A percentile compares a stretch with the other conserved stretches of the same genome.
phyloP scores from a whole-genome alignment of 1,140 invertebrate genomes.

The Dendrolimus kikuchii region DNA sequence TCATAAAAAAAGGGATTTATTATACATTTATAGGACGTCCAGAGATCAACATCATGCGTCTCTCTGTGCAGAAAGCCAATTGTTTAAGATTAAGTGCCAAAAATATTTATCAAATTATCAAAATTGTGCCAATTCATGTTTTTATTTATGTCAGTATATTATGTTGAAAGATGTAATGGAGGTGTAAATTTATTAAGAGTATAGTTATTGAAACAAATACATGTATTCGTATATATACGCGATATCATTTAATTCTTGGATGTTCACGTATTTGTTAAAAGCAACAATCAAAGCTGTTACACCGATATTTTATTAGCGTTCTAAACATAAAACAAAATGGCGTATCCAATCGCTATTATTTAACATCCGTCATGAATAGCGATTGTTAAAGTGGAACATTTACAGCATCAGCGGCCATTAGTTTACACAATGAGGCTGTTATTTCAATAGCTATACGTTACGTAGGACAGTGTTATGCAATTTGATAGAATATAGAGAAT shows the following conservation, averaged over 20 bases:
- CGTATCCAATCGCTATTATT: too few relatives aligned
- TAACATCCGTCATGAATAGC: too few relatives aligned
- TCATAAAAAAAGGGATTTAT: constrained; percentile 21
- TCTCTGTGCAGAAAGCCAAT: constrained; percentile 58
- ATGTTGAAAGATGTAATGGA: constrained; percentile 13
- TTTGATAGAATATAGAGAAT: not conserved
- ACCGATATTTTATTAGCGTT: too few relatives aligned
- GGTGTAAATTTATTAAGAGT: constrained; percentile 25
- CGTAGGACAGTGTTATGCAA: constrained; percentile 4
- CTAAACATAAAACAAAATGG: too few relatives aligned
- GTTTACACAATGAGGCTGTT: not conserved
- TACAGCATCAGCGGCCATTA: too few relatives aligned
- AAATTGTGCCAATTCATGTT: constrained; percentile 30
- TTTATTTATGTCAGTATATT: constrained; percentile 13
- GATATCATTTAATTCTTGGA: too few relatives aligned
- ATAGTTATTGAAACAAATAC: constrained; percentile 23
- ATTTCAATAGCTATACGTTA: constrained; percentile 23
- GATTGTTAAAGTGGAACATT: too few relatives aligned
- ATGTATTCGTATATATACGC: not conserved
- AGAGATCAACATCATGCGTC: constrained; percentile 35
- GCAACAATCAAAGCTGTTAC: too few relatives aligned
- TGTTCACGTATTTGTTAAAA: too few relatives aligned
- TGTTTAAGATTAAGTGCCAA: constrained; percentile 47
- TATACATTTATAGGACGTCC: constrained; percentile 20
- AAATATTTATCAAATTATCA: constrained; percentile 17